Percentiles rank a stretch among this genome's conserved stretches.
Evolutionary conservation across 2,797 vertebrate species (phyloP).

Genomic region (Todus mexicanus): DNA sequence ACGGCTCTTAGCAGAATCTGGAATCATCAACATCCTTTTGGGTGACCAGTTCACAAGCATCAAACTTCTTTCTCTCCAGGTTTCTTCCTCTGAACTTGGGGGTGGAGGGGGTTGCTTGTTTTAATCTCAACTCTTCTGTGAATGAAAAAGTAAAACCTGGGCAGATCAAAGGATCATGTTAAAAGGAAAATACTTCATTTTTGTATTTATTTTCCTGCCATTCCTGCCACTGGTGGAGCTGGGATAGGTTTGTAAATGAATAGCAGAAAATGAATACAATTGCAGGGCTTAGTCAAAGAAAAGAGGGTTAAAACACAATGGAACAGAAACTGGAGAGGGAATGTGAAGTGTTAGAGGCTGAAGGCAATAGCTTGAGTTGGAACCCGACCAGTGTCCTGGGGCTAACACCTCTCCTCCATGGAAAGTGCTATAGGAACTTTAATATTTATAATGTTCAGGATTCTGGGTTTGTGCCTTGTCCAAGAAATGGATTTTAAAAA

Average conservation of each 20-base stretch:
- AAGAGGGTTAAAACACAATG: background rate
- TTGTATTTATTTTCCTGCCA: background rate
- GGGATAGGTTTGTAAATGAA: background rate
- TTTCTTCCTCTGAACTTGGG: background rate
- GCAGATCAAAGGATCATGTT: background rate
- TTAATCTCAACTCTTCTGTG: background rate
- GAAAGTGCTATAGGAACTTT: background rate
- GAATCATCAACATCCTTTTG: background rate
- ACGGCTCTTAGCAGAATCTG: background rate
- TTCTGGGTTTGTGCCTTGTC: background rate
- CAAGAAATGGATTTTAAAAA: background rate
- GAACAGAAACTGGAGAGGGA: background rate
- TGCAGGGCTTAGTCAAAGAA: background rate
- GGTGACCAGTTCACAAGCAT: background rate
- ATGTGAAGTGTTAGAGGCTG: background rate
- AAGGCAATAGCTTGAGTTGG: slow-evolving; percentile 22
- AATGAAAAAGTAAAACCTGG: background rate
- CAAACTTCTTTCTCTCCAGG: background rate
- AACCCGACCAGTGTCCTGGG: background rate
- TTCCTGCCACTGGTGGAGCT: background rate
- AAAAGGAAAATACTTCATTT: background rate
- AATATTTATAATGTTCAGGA: background rate
- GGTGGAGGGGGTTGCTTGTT: background rate
- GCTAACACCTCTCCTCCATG: background rate
- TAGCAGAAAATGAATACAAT: background rate